A percentile compares a stretch with the other conserved stretches of the same genome.
Conservation (phyloP, 2,113 vertebrate genomes). For the Leuciscus idus region DNA sequence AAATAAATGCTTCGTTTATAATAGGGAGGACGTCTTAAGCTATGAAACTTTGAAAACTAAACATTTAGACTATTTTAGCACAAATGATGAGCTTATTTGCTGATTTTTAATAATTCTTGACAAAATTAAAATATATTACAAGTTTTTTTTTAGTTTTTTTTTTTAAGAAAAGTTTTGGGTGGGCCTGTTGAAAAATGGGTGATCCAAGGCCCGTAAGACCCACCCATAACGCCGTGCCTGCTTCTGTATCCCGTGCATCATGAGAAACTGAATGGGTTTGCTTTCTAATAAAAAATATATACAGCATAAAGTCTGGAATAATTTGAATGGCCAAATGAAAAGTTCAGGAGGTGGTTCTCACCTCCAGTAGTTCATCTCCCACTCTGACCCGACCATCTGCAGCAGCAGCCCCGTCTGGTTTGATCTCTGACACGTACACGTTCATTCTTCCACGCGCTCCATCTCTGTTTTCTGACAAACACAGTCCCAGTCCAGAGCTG, state of each 20-base stretch:
- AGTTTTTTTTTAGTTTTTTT: no score
- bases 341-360: constrained; percentile 64
- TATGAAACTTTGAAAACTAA: no score
- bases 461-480: constrained; percentile 87
- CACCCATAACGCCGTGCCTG: no score
- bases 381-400: constrained; percentile 86
- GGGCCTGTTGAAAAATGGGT: no score
- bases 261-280: neutral
- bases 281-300: neutral
- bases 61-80: no score
- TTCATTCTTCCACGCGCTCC: constrained; percentile 87
- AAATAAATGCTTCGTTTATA: no score
- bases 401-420: constrained; percentile 88
- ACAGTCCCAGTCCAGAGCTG: constrained; percentile 84
- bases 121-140: no score
- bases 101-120: no score
- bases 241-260: neutral
- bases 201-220: no score
- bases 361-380: constrained; percentile 95
- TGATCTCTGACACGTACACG: constrained; percentile 88
- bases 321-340: neutral
- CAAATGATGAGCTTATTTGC: no score
- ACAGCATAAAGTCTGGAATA: neutral
- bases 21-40: no score
- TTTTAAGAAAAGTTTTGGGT: no score